phyloP scores from a whole-genome alignment of 2,797 vertebrate species.

The Xiphophorus birchmanni region DNA sequence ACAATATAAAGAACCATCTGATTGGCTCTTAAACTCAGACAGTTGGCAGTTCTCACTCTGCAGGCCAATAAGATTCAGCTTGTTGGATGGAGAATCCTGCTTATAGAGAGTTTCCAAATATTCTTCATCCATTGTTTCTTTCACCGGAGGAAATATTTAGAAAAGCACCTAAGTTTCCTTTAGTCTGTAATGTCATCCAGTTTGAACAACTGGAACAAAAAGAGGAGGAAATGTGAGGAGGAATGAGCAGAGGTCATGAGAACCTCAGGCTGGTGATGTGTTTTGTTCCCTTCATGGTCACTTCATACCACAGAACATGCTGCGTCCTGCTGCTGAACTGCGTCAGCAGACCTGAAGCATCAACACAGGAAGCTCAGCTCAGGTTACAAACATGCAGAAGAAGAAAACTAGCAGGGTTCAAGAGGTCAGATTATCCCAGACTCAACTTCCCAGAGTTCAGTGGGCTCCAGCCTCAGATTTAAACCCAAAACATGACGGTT shows the following conservation, averaged over 20 bases:
- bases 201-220: background rate
- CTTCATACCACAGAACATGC: conserved; percentile 19
- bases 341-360: background rate
- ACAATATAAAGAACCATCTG: background rate
- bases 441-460: background rate
- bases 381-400: background rate
- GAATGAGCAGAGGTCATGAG: background rate
- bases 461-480: background rate
- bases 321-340: conserved; percentile 24
- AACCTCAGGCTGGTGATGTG: conserved; percentile 20
- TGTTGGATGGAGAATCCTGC: background rate
- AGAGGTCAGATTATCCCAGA: background rate
- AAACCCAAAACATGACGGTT: background rate
- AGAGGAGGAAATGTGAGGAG: background rate
- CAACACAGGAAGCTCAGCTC: background rate
- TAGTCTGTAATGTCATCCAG: conserved; percentile 26
- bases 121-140: too few species aligned
- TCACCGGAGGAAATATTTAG: conserved; percentile 15
- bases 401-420: background rate
- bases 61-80: background rate
- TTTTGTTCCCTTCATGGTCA: conserved; percentile 10
- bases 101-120: conserved; percentile 15
- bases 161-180: conserved; percentile 36
- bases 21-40: background rate
- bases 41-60: background rate